These are phyloP conservation scores for Pocillopora grandis DNA, from an alignment of 92 coral and sea anemone species.

Conservation along the genomic window DNA sequence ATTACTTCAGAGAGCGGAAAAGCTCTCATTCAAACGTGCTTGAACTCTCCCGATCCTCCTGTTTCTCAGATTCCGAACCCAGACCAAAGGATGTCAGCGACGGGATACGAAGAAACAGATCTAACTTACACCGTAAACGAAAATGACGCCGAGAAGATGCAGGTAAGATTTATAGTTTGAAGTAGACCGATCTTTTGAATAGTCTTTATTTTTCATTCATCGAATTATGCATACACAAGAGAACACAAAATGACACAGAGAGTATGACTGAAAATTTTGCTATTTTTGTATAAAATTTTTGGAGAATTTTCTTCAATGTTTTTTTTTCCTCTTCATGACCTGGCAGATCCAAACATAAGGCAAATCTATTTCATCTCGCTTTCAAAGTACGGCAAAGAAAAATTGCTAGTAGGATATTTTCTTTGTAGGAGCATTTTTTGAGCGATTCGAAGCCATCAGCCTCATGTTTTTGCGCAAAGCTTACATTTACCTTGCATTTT, in stretches of 20 bases:
- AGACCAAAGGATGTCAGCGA: constrained; percentile 98
- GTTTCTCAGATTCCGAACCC: constrained; percentile 89
- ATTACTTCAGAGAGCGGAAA: constrained; percentile 98
- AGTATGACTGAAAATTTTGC: too few relatives aligned
- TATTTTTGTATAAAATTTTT: too few relatives aligned
- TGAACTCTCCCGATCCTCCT: constrained; percentile 98
- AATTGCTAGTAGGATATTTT: not conserved
- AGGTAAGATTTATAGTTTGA: not conserved
- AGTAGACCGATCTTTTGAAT: not conserved
- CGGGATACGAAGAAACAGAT: constrained; percentile 99
- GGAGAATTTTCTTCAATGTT: too few relatives aligned
- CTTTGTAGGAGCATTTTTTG: not conserved
- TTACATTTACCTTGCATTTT: not conserved
- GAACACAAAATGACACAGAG: not conserved
- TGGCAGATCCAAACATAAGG: too few relatives aligned
- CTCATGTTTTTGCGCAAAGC: not conserved
- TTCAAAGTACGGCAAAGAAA: too few relatives aligned
- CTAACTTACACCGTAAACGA: constrained; percentile 93
- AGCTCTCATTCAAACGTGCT: constrained; percentile 97
- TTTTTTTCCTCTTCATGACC: too few relatives aligned
- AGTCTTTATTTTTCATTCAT: not conserved
- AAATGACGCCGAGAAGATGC: constrained; percentile 82
- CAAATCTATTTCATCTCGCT: too few relatives aligned
- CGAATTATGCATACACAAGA: not conserved
- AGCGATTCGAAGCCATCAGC: not conserved